phyloP scores from a whole-genome alignment of 2,888 invertebrate genomes.

The Phania funesta region DNA sequence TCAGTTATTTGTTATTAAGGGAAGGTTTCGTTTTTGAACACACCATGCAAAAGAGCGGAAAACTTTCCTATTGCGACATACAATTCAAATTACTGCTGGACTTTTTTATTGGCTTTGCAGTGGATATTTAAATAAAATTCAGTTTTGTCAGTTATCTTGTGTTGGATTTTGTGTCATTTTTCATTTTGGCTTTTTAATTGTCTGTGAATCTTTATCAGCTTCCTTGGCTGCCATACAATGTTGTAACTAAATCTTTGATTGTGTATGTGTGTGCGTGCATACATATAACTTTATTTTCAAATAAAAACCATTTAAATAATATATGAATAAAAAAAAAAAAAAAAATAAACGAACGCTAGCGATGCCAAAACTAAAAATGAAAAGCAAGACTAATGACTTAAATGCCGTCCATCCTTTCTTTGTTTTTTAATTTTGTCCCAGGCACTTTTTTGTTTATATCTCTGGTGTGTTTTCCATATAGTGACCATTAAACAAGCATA shows the following conservation, averaged over 20 bases:
- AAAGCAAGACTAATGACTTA: conserved; percentile 54
- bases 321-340: conserved; percentile 32
- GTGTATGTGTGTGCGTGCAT: not conserved
- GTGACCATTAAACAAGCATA: conserved; percentile 60
- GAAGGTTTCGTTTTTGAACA: no score
- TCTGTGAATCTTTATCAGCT: not conserved
- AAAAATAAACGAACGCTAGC: not conserved
- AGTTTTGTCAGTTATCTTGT: not conserved
- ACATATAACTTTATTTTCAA: conserved; percentile 44
- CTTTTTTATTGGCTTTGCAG: no score
- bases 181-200: conserved; percentile 9
- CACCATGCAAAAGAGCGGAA: no score
- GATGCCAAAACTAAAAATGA: not conserved
- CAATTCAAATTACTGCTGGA: no score
- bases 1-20: not conserved
- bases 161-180: not conserved
- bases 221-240: not conserved
- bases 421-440: not conserved
- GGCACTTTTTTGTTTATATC: not conserved
- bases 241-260: not conserved
- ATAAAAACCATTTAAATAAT: conserved; percentile 43
- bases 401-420: conserved; percentile 47
- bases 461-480: conserved; percentile 4
- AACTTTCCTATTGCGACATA: no score
- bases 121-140: not conserved